Conservation (phyloP, 2,797 vertebrate species). For the Karalla daura region DNA sequence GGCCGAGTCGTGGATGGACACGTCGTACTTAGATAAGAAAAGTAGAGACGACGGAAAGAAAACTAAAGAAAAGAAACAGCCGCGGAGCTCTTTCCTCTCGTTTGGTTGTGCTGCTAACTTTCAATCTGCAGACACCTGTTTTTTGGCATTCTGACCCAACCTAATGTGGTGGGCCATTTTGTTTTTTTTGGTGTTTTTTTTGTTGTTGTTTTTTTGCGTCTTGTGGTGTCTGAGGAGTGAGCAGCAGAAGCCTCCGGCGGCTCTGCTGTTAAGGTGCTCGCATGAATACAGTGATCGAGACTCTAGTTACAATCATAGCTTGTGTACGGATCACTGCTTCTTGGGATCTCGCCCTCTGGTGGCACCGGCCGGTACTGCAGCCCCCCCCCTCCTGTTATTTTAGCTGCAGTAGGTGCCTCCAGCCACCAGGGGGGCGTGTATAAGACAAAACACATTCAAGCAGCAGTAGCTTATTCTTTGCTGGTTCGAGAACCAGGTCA, state of each 20-base stretch:
- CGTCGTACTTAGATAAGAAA: no score
- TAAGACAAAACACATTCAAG: conserved; percentile 56
- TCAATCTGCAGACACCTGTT: conserved; percentile 53
- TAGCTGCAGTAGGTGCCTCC: conserved; percentile 35
- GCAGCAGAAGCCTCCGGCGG: conserved; percentile 41
- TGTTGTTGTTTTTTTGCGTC: conserved; percentile 30
- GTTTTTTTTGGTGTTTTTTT: conserved; percentile 24
- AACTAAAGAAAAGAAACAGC: conserved; percentile 2
- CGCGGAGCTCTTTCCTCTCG: conserved; percentile 19
- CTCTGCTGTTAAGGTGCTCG: conserved; percentile 73
- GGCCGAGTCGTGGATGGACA: conserved; percentile 34
- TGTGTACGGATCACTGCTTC: conserved; percentile 57
- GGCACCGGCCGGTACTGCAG: conserved; percentile 44
- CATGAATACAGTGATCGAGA: conserved; percentile 74
- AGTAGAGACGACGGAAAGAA: no score
- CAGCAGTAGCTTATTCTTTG: conserved; percentile 73
- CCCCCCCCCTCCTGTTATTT: conserved; percentile 19
- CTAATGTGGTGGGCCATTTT: conserved; percentile 14
- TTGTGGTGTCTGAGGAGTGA: conserved; percentile 44
- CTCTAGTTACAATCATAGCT: conserved; percentile 66
- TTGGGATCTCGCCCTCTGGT: conserved; percentile 52
- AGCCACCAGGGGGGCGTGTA: conserved; percentile 53
- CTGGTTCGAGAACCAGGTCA: conserved; percentile 70
- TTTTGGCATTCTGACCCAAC: conserved; percentile 58
- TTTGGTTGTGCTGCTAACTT: conserved; percentile 39